Evolutionary conservation across 2,888 invertebrate species (phyloP).

Genomic region (Eupithecia subumbrata): DNA sequence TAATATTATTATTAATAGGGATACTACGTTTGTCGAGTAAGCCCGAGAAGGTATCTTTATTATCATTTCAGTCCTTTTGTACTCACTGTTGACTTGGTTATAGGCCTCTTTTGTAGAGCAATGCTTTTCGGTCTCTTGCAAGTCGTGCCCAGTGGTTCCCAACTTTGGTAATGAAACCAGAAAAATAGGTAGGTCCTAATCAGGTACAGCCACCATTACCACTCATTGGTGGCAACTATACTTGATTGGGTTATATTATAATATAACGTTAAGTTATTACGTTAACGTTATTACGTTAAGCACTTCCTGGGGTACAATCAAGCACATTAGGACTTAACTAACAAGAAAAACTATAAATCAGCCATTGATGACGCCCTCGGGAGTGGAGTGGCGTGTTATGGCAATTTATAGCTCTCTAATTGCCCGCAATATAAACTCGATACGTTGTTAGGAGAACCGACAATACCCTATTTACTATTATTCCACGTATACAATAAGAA

Average conservation of each 20-base stretch:
- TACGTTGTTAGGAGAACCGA: conserved; percentile 19
- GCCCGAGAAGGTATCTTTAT: background rate
- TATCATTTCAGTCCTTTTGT: background rate
- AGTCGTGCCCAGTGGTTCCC: background rate
- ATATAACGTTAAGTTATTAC: too few species aligned
- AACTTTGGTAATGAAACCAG: background rate
- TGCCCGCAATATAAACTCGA: conserved; percentile 68
- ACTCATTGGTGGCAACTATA: conserved; percentile 4
- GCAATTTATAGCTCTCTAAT: conserved; percentile 74
- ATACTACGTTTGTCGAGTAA: background rate
- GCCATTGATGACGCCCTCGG: conserved; percentile 69
- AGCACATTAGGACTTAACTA: conserved; percentile 27
- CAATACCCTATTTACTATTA: background rate
- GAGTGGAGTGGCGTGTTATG: conserved; percentile 57
- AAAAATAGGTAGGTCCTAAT: background rate
- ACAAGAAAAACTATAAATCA: conserved; percentile 74
- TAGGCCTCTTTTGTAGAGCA: background rate
- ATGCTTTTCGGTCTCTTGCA: background rate
- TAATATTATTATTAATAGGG: too few species aligned
- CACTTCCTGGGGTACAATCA: conserved; percentile 8
- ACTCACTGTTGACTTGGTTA: background rate
- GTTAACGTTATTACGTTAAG: conserved; percentile 9
- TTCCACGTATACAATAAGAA: conserved; percentile 5
- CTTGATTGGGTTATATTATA: too few species aligned
- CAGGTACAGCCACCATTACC: conserved; percentile 15